Conservation (phyloP, 2,888 invertebrate genomes). For the Cenopis cana region DNA sequence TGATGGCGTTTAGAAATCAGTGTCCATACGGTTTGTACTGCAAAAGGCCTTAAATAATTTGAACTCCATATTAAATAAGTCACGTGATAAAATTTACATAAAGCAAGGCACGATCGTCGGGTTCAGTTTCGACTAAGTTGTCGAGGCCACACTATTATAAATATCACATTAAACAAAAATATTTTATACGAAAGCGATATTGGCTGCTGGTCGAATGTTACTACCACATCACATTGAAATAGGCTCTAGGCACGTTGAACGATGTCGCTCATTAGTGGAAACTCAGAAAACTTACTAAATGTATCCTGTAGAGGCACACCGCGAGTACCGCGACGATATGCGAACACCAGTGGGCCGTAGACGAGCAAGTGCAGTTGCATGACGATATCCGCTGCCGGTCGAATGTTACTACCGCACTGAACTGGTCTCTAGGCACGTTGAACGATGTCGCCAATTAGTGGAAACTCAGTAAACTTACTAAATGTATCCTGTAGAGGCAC, state of each 20-base stretch:
- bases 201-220: background rate
- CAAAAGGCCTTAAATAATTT: background rate
- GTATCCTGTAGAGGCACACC: constrained; percentile 98
- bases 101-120: background rate
- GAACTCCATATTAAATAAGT: background rate
- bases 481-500: constrained; percentile 98
- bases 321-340: constrained; percentile 99
- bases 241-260: constrained; percentile 2
- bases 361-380: constrained; percentile 98
- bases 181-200: background rate
- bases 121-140: background rate
- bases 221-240: background rate
- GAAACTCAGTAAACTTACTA: constrained; percentile 86
- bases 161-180: background rate
- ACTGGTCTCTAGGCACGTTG: constrained; percentile 7
- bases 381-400: constrained; percentile 98
- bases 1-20: background rate
- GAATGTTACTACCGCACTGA: constrained; percentile 84
- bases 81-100: background rate
- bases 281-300: constrained; percentile 89
- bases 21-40: background rate
- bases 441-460: background rate
- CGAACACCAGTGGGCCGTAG: constrained; percentile 98
- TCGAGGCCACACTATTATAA: background rate
- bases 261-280: background rate